Percentiles rank a stretch among this genome's conserved stretches.
Evolutionary conservation across 2,113 vertebrate species (phyloP).

Genomic region (Cyprinus carpio): DNA sequence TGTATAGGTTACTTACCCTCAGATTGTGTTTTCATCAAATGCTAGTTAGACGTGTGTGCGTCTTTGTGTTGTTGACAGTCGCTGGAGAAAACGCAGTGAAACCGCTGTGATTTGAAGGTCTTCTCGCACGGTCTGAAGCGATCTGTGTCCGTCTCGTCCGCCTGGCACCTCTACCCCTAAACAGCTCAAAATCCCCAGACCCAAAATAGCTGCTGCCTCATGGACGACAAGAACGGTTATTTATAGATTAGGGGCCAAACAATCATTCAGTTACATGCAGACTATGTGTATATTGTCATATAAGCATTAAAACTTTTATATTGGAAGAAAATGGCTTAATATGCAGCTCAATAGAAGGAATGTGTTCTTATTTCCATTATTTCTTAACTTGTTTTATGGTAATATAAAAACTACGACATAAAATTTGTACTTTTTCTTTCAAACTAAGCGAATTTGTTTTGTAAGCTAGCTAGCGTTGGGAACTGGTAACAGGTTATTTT

Average conservation of each 20-base stretch:
- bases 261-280: conserved; percentile 32
- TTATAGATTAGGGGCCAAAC: conserved; percentile 56
- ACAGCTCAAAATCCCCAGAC: conserved; percentile 48
- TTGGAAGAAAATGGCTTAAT: neutral
- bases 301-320: neutral
- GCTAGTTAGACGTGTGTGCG: neutral
- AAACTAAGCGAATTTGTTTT: neutral
- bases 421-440: neutral
- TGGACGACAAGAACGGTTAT: conserved; percentile 52
- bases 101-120: neutral
- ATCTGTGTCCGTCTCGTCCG: conserved; percentile 19
- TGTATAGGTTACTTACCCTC: conserved; percentile 46
- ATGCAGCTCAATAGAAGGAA: neutral
- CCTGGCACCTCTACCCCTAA: conserved; percentile 30
- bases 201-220: conserved; percentile 56
- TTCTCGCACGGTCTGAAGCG: neutral
- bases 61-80: neutral
- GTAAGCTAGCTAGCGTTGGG: neutral
- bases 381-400: neutral
- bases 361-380: neutral
- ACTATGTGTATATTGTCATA: neutral
- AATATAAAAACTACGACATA: neutral
- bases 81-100: neutral
- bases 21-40: conserved; percentile 45
- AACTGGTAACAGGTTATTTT: neutral